Conservation (phyloP, 2,797 vertebrate genomes). For the Lacerta bilineata region DNA sequence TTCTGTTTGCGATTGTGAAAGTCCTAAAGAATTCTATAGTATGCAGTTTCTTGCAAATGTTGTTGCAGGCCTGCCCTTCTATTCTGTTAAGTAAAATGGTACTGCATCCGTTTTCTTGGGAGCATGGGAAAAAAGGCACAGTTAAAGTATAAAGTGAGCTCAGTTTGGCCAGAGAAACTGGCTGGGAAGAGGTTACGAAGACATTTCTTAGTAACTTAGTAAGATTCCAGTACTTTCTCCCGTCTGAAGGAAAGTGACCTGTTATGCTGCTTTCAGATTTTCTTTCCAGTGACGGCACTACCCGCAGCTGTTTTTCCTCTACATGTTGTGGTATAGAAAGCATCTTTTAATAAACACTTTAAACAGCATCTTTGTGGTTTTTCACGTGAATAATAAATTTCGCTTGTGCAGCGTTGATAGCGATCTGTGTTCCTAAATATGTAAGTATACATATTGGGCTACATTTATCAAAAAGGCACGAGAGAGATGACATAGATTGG, state of each 20-base stretch:
- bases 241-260: background rate
- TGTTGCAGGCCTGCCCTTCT: no score
- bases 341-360: slow-evolving; percentile 72
- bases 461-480: slow-evolving; percentile 75
- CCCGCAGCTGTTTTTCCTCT: slow-evolving; percentile 56
- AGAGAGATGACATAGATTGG: slow-evolving; percentile 74
- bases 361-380: slow-evolving; percentile 66
- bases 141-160: background rate
- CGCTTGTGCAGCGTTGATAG: slow-evolving; percentile 70
- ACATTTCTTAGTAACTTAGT: background rate
- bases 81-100: background rate
- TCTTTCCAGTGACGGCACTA: slow-evolving; percentile 36
- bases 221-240: slow-evolving; percentile 15
- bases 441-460: slow-evolving; percentile 77
- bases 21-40: background rate
- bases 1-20: background rate
- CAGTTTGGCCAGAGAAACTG: background rate
- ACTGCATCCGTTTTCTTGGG: background rate
- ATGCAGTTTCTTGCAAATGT: background rate
- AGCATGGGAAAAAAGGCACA: background rate
- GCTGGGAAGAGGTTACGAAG: background rate
- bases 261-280: slow-evolving; percentile 23
- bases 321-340: slow-evolving; percentile 57
- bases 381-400: slow-evolving; percentile 71
- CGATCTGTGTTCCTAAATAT: slow-evolving; percentile 78